Conservation (phyloP, 2,888 invertebrate species). For the Nemapogon koenigi region DNA sequence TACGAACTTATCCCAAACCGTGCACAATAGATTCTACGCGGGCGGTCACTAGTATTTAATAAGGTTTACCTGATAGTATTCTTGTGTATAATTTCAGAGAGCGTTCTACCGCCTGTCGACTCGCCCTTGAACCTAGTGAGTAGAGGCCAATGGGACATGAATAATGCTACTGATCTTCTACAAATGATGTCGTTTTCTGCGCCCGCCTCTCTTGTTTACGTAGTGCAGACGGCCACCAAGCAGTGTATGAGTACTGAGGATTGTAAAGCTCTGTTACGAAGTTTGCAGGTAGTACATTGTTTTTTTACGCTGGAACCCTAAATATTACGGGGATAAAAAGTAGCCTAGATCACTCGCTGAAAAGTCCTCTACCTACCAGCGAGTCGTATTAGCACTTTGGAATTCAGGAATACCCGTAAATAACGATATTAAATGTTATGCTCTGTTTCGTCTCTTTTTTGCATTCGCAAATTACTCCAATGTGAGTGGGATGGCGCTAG, state of each 20-base stretch:
- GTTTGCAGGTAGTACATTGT: constrained; percentile 37
- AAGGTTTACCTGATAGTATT: too few species aligned
- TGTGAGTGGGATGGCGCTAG: too few species aligned
- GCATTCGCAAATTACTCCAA: too few species aligned
- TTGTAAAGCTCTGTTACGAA: constrained; percentile 33
- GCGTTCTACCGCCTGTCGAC: constrained; percentile 35
- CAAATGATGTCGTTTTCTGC: constrained; percentile 13
- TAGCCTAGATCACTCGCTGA: too few species aligned
- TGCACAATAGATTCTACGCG: too few species aligned
- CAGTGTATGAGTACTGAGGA: constrained; percentile 29
- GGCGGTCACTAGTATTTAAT: too few species aligned
- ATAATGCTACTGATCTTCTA: constrained; percentile 10
- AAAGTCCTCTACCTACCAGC: too few species aligned
- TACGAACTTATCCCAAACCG: too few species aligned
- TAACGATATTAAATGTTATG: too few species aligned
- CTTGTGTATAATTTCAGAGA: constrained; percentile 42
- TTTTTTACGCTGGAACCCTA: constrained; percentile 9
- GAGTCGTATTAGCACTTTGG: too few species aligned
- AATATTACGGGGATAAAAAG: constrained; percentile 7
- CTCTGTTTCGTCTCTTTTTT: too few species aligned
- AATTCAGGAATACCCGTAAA: too few species aligned
- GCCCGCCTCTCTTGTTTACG: constrained; percentile 33
- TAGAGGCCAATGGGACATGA: constrained; percentile 25
- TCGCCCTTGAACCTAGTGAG: constrained; percentile 27
- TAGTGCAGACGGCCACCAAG: constrained; percentile 45